phyloP scores from a whole-genome alignment of 1,140 invertebrate species.

The Drosophila quadrilineata region DNA sequence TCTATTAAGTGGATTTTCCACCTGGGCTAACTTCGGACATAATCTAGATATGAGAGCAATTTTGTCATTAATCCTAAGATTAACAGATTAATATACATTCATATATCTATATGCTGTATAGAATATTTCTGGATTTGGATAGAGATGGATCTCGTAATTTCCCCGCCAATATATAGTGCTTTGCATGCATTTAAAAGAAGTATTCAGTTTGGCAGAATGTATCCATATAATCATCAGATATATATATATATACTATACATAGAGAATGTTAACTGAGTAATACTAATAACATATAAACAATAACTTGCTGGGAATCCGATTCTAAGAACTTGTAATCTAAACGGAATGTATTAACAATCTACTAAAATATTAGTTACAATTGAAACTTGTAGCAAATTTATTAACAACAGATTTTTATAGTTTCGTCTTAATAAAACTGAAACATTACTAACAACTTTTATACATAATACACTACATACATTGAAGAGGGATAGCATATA shows the following conservation, averaged over 20 bases:
- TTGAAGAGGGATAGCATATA: too few relatives aligned
- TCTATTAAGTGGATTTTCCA: not conserved
- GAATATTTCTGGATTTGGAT: not conserved
- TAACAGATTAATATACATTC: not conserved
- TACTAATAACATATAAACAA: not conserved
- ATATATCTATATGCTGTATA: not conserved
- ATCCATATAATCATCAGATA: not conserved
- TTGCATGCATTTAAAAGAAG: conserved; percentile 41
- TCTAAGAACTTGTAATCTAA: conserved; percentile 9
- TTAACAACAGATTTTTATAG: conserved; percentile 39
- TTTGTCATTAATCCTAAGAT: not conserved
- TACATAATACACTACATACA: too few relatives aligned
- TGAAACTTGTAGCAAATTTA: conserved; percentile 34
- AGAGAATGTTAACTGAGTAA: too few relatives aligned
- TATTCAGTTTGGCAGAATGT: too few relatives aligned
- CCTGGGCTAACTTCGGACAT: not conserved
- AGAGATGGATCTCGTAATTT: not conserved
- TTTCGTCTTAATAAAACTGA: conserved; percentile 66
- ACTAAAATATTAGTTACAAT: conserved; percentile 10
- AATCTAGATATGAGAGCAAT: not conserved
- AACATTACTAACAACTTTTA: too few relatives aligned
- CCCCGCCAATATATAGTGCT: conserved; percentile 24
- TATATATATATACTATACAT: not conserved
- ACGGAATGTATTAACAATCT: conserved; percentile 10
- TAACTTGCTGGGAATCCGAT: conserved; percentile 4